phyloP scores from a whole-genome alignment of 2,888 invertebrate genomes.

The Ctena decussata region DNA sequence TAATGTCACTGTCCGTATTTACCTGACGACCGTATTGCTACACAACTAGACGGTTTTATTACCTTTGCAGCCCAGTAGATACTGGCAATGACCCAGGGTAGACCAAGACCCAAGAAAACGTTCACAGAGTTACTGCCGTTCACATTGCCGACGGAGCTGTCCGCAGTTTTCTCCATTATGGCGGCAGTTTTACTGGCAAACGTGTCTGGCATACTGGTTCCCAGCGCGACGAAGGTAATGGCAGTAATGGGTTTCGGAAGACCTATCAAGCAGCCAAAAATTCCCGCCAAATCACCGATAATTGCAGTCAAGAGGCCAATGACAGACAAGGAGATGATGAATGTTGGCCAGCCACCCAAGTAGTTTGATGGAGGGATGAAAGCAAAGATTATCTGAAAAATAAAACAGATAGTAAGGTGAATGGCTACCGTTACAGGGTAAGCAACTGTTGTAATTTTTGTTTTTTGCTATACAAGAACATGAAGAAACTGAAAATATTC shows the following conservation, averaged over 20 bases:
- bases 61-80: constrained; percentile 87
- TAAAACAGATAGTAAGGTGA: too few species aligned
- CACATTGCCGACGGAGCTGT: constrained; percentile 90
- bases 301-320: constrained; percentile 89
- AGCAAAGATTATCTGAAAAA: constrained; percentile 87
- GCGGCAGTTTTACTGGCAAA: constrained; percentile 90
- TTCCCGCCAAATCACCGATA: constrained; percentile 89
- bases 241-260: constrained; percentile 88
- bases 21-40: too few species aligned
- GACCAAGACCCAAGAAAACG: constrained; percentile 90
- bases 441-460: too few species aligned
- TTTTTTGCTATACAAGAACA: too few species aligned
- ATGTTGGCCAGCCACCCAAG: constrained; percentile 89
- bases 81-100: constrained; percentile 89
- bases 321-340: constrained; percentile 88
- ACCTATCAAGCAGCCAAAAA: constrained; percentile 89
- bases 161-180: constrained; percentile 88
- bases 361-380: constrained; percentile 88
- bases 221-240: constrained; percentile 89
- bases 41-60: too few species aligned
- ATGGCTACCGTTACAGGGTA: too few species aligned
- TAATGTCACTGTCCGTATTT: too few species aligned
- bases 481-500: too few species aligned
- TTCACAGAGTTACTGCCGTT: constrained; percentile 90
- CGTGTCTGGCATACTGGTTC: constrained; percentile 89